Evolutionary conservation across 2,888 invertebrate genomes (phyloP), one percentile per base, ranked within the genome.

Genomic region (Platycnemis pennipes): DNA sequence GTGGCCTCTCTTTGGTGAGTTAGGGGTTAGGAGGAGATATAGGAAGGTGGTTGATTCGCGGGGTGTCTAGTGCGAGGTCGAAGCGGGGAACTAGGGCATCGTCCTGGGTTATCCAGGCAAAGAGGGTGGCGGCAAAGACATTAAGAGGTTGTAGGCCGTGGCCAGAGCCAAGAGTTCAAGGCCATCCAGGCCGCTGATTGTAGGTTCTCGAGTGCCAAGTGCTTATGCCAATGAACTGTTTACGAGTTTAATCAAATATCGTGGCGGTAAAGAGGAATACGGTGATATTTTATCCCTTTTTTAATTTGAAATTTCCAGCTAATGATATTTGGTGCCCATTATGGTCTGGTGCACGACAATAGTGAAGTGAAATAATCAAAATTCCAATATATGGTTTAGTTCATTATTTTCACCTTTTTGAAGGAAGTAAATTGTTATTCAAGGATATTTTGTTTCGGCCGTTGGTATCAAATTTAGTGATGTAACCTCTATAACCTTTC

Each of bases 41-140:
- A 44, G 86, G 11, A 31, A 26, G 45, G 45, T 45, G 26, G 87
- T 45, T n/a, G 45, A 8, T 22, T 11, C 44, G 87, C 45, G 87
- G 77, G 77, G 31, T 77, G 77, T 31, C 37, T 31, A 77, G 37
- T 26, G 26, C 26, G 87, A 46, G n/a, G 45, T 11, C n/a, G 45
- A 46, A 44, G 46, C 44, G n/a, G 87, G 45, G 87, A 87, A 87
- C 87, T 87, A 87, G 87, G 87, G 44, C 87, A 37, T 44, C 87
- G 87, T 87, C 87, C 46, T 46, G 87, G 87, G 44, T 87, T 87
- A 87, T 87, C 45, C 45, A 87, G 87, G 87, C 46, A 87, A 87
- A 87, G 87, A 46, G 87, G 45, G 45, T 87, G 87, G 87, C 45
- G 87, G 46, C 46, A 87, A 44, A 87, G 45, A 44, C 45, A 45